Conservation (phyloP, 2,797 vertebrate species). For the Synaphobranchus kaupii region DNA sequence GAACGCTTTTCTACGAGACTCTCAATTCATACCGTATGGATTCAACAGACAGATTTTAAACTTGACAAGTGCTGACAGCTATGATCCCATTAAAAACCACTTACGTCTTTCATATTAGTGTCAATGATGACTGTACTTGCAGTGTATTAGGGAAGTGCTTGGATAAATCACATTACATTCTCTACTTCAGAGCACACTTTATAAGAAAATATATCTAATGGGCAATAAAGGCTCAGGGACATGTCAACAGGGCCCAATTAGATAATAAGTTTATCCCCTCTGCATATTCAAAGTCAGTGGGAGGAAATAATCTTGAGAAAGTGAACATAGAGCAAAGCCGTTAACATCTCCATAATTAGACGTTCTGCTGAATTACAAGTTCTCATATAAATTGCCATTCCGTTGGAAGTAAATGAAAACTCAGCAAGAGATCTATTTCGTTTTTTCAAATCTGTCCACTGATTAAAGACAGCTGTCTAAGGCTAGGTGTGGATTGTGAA, state of each 20-base stretch:
- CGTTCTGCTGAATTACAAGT: background rate
- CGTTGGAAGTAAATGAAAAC: background rate
- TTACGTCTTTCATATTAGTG: constrained; percentile 29
- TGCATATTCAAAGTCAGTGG: constrained; percentile 18
- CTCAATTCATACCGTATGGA: background rate
- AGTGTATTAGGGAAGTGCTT: constrained; percentile 23
- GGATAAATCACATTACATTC: constrained; percentile 30
- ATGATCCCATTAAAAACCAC: constrained; percentile 30
- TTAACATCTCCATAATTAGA: background rate
- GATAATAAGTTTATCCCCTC: constrained; percentile 8
- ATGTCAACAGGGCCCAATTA: constrained; percentile 7
- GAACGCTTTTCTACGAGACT: background rate
- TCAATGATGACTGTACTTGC: constrained; percentile 20
- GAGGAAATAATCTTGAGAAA: background rate
- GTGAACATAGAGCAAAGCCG: background rate
- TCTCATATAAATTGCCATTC: background rate
- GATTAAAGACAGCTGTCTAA: background rate
- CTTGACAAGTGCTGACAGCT: constrained; percentile 27
- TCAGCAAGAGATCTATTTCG: background rate
- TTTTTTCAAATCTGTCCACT: background rate
- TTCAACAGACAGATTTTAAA: constrained; percentile 19
- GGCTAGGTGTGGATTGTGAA: background rate
- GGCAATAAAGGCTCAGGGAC: constrained; percentile 5
- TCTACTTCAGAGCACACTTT: constrained; percentile 17
- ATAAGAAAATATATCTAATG: constrained; percentile 31